Percentiles rank a stretch among this genome's conserved stretches.
These are phyloP conservation scores for Drosophila mulleri DNA, from an alignment of 2,888 invertebrate species.

Conservation along the genomic window DNA sequence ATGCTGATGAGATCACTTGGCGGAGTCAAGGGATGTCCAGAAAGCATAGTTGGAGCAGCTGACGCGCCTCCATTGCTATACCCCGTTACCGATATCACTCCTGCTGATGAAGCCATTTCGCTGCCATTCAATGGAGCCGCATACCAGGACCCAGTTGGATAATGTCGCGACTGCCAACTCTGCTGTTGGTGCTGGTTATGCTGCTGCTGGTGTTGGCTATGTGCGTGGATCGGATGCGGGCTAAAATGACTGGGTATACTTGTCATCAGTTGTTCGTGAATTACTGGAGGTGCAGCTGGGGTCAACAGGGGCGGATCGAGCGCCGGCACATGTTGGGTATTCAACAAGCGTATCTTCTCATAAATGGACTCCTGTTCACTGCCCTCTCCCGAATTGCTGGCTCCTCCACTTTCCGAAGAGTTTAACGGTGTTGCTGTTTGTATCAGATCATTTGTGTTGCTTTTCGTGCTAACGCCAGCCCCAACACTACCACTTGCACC, in stretches of 20 bases:
- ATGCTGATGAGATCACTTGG: slow-evolving; percentile 50
- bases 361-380: slow-evolving; percentile 78
- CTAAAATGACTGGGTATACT: slow-evolving; percentile 55
- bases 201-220: slow-evolving; percentile 47
- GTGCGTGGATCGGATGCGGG: slow-evolving; percentile 44
- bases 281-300: slow-evolving; percentile 41
- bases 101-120: slow-evolving; percentile 37
- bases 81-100: slow-evolving; percentile 16
- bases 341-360: slow-evolving; percentile 83
- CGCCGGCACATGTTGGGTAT: slow-evolving; percentile 63
- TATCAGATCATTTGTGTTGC: slow-evolving; percentile 46
- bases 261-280: slow-evolving; percentile 49
- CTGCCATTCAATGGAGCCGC: slow-evolving; percentile 78
- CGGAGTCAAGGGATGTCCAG: slow-evolving; percentile 55
- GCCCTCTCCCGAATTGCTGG: slow-evolving; percentile 71
- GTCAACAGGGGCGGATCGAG: slow-evolving; percentile 36
- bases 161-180: slow-evolving; percentile 81
- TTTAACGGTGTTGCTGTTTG: slow-evolving; percentile 82
- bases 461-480: not conserved
- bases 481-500: not conserved
- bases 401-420: slow-evolving; percentile 80
- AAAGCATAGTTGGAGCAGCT: slow-evolving; percentile 4
- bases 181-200: slow-evolving; percentile 59
- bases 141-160: slow-evolving; percentile 83
- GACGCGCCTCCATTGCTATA: slow-evolving; percentile 14